Evolutionary conservation across 2,113 vertebrate genomes (phyloP), one percentile per base, ranked within the genome.

Genomic region (Mellivora capensis): DNA sequence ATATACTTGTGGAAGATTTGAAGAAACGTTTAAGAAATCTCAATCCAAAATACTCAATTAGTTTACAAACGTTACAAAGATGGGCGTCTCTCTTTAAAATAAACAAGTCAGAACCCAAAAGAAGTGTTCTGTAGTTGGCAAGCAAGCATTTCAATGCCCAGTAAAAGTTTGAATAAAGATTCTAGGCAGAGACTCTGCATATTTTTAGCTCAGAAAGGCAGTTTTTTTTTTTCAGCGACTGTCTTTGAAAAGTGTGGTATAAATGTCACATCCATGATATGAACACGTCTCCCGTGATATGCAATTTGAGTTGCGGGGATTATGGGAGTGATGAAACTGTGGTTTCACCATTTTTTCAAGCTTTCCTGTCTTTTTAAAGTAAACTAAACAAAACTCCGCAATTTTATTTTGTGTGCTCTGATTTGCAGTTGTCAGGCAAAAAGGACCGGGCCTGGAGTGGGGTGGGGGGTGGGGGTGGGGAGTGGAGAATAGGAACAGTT

Each of bases 201-300:
- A 97, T 96, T 97, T 98, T 98, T 97, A 98, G 76, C 94, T 96
- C 94, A 84, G 64, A 96, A 96, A 96, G 77, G 96, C 64, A 87
- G 69, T 77, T 87, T 95, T 97, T 83, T 97, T 98, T 98, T 98
- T 96, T 97, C 96, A 97, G 97, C 97, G 98, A 99, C 98, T 99
- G 97, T 98, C 98, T 98, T 97, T 98, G 98, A 98, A 98, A 98
- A 98, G 97, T 98, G 98, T 98, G 98, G 97, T 98, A 91, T 98
- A 98, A 98, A 98, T 98, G 98, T 98, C 98, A 98, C 96, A 98
- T 84, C 86, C 69, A 94, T 98, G 98, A 98, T 98, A 98, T 17
- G 98, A 98, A 98, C 98, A 99, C 98, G 97, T 98, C 98, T 98
- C 98, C 94, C 93, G 97, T 94, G 91, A 89, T 98, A 94, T 97